Conservation (phyloP, 2,888 invertebrate species). For the Lasioglossum figueresi region DNA sequence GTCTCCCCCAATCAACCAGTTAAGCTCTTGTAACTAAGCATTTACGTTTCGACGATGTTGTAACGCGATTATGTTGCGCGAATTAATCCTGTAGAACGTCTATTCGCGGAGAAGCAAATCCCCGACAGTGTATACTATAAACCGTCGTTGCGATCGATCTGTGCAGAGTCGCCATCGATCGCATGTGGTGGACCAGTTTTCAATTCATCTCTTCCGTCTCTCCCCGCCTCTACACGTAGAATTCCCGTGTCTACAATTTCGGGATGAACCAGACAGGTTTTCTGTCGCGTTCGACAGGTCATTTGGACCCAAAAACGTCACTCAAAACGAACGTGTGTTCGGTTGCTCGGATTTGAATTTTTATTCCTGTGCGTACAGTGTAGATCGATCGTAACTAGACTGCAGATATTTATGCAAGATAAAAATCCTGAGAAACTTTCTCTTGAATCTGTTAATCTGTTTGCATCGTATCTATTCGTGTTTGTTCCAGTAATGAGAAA, state of each 20-base stretch:
- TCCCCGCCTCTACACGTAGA: neutral
- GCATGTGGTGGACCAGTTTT: neutral
- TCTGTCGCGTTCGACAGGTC: neutral
- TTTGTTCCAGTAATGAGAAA: neutral
- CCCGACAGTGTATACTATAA: constrained; percentile 27
- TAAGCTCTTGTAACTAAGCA: constrained; percentile 61
- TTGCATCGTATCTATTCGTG: too few relatives aligned
- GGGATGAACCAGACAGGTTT: neutral
- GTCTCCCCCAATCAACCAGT: constrained; percentile 44
- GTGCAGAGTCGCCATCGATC: constrained; percentile 6
- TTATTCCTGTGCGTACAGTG: neutral
- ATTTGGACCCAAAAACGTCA: neutral
- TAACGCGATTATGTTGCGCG: constrained; percentile 56
- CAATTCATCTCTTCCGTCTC: constrained; percentile 5
- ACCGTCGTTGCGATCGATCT: constrained; percentile 36
- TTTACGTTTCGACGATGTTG: constrained; percentile 53
- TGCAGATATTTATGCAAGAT: too few relatives aligned
- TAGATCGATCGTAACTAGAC: neutral
- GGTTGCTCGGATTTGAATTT: neutral
- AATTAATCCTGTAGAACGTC: constrained; percentile 54
- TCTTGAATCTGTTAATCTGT: neutral
- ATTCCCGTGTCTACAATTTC: neutral
- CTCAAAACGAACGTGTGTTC: neutral
- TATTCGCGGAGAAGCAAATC: constrained; percentile 51
- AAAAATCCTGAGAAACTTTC: neutral